A percentile compares a stretch with the other conserved stretches of the same genome.
Conservation (phyloP, 2,113 vertebrate species). For the Boulengerochromis microlepis region DNA sequence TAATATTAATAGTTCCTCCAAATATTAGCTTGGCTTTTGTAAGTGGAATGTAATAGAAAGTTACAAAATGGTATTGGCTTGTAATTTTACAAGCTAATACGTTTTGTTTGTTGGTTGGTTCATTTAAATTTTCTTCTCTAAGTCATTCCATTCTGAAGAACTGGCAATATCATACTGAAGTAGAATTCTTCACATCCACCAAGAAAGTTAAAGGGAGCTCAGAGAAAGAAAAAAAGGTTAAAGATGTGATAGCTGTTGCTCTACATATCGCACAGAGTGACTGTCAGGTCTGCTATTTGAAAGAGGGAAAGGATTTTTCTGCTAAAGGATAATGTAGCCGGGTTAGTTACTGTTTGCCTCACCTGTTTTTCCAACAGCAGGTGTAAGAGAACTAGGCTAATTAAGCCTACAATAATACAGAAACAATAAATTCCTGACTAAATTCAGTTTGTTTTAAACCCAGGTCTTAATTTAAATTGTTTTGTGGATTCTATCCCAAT, state of each 20-base stretch:
- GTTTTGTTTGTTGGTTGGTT: neutral
- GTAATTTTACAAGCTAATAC: neutral
- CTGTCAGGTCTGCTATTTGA: neutral
- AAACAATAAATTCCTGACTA: neutral
- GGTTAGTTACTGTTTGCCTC: neutral
- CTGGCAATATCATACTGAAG: neutral
- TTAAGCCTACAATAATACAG: neutral
- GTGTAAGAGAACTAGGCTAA: neutral
- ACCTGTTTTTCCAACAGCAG: neutral
- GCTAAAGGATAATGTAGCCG: neutral
- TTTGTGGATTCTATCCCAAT: neutral
- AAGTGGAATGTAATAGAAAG: neutral
- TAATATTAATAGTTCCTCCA: neutral
- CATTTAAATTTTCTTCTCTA: neutral
- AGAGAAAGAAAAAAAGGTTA: neutral
- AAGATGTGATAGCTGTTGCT: neutral
- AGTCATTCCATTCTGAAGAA: neutral
- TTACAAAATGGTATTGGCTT: neutral
- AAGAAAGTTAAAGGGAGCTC: neutral
- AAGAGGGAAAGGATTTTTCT: neutral
- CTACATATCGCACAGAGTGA: neutral
- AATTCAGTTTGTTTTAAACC: neutral
- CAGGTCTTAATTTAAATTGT: neutral
- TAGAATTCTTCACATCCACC: neutral
- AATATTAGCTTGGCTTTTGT: neutral